Percentiles rank a stretch among this genome's conserved stretches.
These are phyloP conservation scores for Thymelicus lineola DNA, from an alignment of 2,888 invertebrate species.

Conservation along the genomic window DNA sequence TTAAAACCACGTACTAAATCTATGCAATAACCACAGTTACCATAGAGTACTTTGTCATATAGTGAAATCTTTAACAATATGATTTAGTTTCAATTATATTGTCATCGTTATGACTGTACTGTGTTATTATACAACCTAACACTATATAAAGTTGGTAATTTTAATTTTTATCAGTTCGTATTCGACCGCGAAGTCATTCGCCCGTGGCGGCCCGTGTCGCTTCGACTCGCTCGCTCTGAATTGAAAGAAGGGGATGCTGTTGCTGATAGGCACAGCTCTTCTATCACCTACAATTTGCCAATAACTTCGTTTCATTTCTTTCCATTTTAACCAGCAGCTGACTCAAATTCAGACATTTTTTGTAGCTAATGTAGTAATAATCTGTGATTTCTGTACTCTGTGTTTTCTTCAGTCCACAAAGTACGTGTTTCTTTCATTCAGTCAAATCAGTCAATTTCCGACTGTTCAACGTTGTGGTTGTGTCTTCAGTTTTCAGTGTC, in stretches of 20 bases:
- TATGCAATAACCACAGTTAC: too few species aligned
- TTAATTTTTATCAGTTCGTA: constrained; percentile 32
- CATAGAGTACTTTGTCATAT: too few species aligned
- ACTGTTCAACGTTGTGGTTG: constrained; percentile 63
- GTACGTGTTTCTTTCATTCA: background rate
- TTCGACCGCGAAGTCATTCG: constrained; percentile 48
- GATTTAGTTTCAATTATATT: background rate
- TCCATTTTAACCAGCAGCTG: constrained; percentile 34
- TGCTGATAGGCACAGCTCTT: constrained; percentile 59
- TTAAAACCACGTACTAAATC: too few species aligned
- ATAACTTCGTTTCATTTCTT: constrained; percentile 64
- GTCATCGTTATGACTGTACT: background rate
- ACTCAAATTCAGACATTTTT: constrained; percentile 66
- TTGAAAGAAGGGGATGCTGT: constrained; percentile 67
- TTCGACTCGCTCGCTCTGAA: constrained; percentile 70
- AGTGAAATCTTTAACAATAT: too few species aligned
- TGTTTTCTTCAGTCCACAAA: background rate
- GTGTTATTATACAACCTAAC: background rate
- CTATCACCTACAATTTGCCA: constrained; percentile 69
- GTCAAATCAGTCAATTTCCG: constrained; percentile 65
- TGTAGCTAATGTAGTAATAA: too few species aligned
- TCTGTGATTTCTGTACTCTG: constrained; percentile 12
- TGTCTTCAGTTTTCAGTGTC: constrained; percentile 46
- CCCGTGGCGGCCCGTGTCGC: constrained; percentile 45
- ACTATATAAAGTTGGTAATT: background rate